Evolutionary conservation across 2,888 invertebrate species (phyloP).

Genomic region (Drosophila anomelani): DNA sequence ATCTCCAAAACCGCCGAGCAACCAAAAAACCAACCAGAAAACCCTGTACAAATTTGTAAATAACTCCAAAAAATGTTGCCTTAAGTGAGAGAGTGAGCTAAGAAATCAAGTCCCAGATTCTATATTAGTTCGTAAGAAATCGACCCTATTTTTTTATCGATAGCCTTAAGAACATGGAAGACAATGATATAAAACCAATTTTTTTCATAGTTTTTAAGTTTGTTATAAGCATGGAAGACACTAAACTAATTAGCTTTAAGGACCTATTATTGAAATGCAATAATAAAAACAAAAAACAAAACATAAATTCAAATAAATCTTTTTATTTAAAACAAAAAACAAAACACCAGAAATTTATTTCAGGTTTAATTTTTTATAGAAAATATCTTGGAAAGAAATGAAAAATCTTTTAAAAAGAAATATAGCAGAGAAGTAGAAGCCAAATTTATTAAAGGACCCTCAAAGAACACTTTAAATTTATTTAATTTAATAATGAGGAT

Average conservation of each 20-base stretch:
- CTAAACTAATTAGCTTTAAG: slow-evolving; percentile 77
- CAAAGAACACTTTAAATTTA: background rate
- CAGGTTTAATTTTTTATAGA: background rate
- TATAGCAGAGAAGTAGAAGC: background rate
- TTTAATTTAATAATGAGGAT: no score
- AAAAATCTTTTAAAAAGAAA: background rate
- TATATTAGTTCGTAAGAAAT: slow-evolving; percentile 32
- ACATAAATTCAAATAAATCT: slow-evolving; percentile 43
- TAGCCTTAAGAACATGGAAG: slow-evolving; percentile 79
- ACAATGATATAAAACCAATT: slow-evolving; percentile 83
- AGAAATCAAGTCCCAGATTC: slow-evolving; percentile 68
- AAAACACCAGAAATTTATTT: background rate
- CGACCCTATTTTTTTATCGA: slow-evolving; percentile 58
- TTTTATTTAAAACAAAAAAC: slow-evolving; percentile 14
- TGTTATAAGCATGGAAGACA: slow-evolving; percentile 83
- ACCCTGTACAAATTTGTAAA: slow-evolving; percentile 68
- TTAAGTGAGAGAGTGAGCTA: slow-evolving; percentile 69
- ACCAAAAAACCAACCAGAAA: slow-evolving; percentile 2
- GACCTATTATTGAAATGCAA: slow-evolving; percentile 61
- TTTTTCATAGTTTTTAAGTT: slow-evolving; percentile 67
- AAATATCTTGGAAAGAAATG: background rate
- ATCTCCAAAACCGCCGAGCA: slow-evolving; percentile 19
- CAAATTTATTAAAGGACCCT: background rate
- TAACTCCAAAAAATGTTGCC: slow-evolving; percentile 64
- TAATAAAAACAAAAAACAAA: slow-evolving; percentile 57